Evolutionary conservation across 2,797 vertebrate species (phyloP), one percentile per base, ranked within the genome.

Genomic region (Melopsittacus undulatus): DNA sequence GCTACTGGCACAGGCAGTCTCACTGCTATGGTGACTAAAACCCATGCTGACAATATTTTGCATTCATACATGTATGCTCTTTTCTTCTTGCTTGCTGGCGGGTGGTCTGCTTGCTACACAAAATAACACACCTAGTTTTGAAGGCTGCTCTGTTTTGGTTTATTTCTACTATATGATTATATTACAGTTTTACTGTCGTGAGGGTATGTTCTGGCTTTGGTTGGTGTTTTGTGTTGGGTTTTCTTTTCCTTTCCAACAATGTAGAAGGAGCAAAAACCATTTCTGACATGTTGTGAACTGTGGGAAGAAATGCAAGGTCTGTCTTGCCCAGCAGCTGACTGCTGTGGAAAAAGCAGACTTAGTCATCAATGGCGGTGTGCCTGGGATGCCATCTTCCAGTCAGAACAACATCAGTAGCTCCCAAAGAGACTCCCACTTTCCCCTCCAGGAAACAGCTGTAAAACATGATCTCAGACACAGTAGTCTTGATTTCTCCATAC

Each of bases 241-340:
- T 18, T 32, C 27, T 24, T 49, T 34, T 3, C 10, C 11, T 83
- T 56, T n/a, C 8, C 38, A 16, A 52, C 38, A 87, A 34, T 22
- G 73, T 4, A 78, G 34, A 72, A 57, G 42, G 82, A 76, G 36
- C 26, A 92, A 64, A 92, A 64, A 34, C 1, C 5, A 7, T 81
- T 85, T 83, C 75, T 80, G 43, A 90, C 94, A 3, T 89, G 95
- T 90, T 86, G 24, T 4, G 51, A 91, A 92, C 76, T 84, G 92
- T 56, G 73, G 62, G 59, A 86, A 92, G 84, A 86, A 75, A 86
- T 24, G 73, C 82, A 34, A n/a, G 95, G 88, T 83, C 49, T 42
- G 63, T 80, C 94, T 88, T 83, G 94, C 84, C 69, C 84, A 83
- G 76, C 91, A 54, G 54, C 73, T 76, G 59, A 30, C 63, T 84